Evolutionary conservation across 2,888 invertebrate genomes (phyloP), one percentile per base, ranked within the genome.

Genomic region (Hypomecis atomaria): DNA sequence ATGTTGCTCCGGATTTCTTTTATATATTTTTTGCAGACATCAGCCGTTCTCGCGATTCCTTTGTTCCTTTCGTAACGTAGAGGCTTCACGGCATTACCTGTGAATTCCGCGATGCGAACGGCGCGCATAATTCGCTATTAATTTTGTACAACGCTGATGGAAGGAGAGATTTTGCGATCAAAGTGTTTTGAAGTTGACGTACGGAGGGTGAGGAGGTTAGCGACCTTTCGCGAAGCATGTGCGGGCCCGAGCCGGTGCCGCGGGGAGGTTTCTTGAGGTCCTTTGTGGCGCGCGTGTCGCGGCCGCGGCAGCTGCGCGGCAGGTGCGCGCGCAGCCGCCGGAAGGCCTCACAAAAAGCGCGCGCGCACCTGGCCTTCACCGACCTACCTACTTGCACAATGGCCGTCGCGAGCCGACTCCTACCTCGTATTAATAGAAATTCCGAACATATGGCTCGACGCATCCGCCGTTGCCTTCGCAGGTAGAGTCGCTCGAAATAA

Each of bases 281-380:
- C 60, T 65, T 67, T 66, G 69, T 70, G 50, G 48, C 42, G 67
- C 23, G 69, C 11, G 45, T 33, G 50, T 37, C 43, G 66, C 71
- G 74, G 62, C 70, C 61, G 69, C 64, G 71, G 67, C 71, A 71
- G 71, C 72, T 71, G 69, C 33, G 53, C 59, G 69, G 71, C 72
- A 72, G 69, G 75, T 72, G 71, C 71, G 71, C 65, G 77, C 79
- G 82, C 84, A 83, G 80, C 91, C 89, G 87, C 84, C 88, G 90
- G 91, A 89, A 88, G 86, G 90, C 86, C 85, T 82, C 85, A 90
- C 90, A 91, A 90, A 92, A 91, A 92, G 81, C 83, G 83, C 78
- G 78, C 80, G 81, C 86, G 87, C 92, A 91, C 92, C 92, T 91
- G 92, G 92, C 82, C 81, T 74, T 73, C 78, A 74, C 78, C 75